Percentiles rank a stretch among this genome's conserved stretches.
Conservation (phyloP, 2,113 vertebrate species). For the Pipra filicauda region DNA sequence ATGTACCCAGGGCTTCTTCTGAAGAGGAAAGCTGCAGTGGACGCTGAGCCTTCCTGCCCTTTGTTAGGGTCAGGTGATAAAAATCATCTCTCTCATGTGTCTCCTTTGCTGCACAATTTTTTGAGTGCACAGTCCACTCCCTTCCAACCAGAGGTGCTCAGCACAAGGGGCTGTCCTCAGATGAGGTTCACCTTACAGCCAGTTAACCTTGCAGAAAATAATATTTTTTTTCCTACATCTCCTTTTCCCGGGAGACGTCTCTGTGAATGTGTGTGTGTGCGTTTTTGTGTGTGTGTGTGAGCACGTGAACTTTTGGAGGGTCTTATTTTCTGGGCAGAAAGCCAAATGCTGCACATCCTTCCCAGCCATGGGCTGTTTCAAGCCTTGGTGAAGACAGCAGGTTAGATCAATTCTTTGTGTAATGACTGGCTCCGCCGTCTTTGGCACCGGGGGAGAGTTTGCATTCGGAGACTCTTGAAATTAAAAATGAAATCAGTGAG, state of each 20-base stretch:
- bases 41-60: background rate
- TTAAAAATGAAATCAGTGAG: background rate
- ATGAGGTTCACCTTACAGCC: conserved; percentile 55
- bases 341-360: conserved; percentile 61
- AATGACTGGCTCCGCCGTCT: fast-evolving
- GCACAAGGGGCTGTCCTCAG: background rate
- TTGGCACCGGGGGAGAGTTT: background rate
- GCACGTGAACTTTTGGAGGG: conserved; percentile 47
- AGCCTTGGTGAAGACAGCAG: background rate
- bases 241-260: background rate
- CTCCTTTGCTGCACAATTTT: background rate
- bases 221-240: background rate
- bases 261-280: background rate
- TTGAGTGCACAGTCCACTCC: background rate
- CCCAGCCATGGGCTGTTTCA: conserved; percentile 14
- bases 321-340: conserved; percentile 73
- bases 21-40: background rate
- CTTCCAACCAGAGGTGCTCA: background rate
- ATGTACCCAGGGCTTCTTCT: fast-evolving
- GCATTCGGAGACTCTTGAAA: background rate
- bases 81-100: background rate
- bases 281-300: background rate
- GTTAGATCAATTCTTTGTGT: background rate
- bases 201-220: conserved; percentile 62
- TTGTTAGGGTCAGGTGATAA: background rate